phyloP scores from a whole-genome alignment of 2,113 vertebrate genomes.

The Anarhynchus alexandrinus region DNA sequence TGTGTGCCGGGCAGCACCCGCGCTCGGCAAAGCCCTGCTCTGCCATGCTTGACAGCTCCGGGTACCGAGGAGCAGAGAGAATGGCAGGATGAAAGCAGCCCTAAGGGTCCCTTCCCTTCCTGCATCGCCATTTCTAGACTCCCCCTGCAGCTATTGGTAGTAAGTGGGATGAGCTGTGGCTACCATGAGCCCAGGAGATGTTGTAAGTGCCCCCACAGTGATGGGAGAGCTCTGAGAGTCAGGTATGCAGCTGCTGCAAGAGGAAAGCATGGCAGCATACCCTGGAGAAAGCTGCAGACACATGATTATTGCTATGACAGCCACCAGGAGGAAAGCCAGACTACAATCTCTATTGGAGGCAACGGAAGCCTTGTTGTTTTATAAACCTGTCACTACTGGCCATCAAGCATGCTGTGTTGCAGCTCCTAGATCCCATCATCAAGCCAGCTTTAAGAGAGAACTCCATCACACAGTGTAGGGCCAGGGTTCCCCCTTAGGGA shows the following conservation, averaged over 20 bases:
- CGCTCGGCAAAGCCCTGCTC: neutral
- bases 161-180: neutral
- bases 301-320: neutral
- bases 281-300: neutral
- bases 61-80: accelerated
- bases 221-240: neutral
- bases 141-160: neutral
- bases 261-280: neutral
- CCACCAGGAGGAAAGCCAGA: neutral
- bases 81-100: neutral
- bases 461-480: neutral
- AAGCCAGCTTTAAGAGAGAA: neutral
- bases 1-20: accelerated
- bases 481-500: neutral
- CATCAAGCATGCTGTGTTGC: neutral
- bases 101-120: neutral
- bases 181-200: neutral
- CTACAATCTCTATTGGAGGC: neutral
- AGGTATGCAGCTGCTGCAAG: neutral
- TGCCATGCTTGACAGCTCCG: neutral
- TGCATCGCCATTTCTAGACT: neutral
- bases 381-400: neutral
- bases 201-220: neutral
- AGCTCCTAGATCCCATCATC: neutral
- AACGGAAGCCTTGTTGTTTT: neutral